Evolutionary conservation across 2,797 vertebrate species (phyloP), one percentile per base, ranked within the genome.

Genomic region (Notolabrus celidotus): DNA sequence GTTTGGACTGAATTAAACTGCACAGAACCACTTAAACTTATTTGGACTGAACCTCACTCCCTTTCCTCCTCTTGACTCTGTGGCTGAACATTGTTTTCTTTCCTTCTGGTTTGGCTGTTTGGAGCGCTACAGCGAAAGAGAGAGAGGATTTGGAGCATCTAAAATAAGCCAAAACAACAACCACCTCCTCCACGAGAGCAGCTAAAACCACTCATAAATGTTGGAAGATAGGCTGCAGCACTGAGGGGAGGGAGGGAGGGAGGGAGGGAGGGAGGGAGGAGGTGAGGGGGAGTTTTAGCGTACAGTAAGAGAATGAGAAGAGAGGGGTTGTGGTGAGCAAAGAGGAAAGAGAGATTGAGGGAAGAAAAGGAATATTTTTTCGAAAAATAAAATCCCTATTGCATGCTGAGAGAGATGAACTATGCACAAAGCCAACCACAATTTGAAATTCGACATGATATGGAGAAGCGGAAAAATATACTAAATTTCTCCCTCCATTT

Each of bases 111-210:
- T 83, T 84, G 74, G 79, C 70, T 67, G 73, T 10, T 25, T 43
- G 47, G 58, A 79, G 45, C 52, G 3, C 64, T 69, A 45, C 65
- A 77, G 74, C 63, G 2, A 68, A 10, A 22, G 43, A 20, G 42
- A 46, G 69, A 72, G 74, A 79, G 77, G 84, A 90, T 85, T 82
- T 55, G 72, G 53, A 80, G 71, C 66, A 69, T 73, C 84, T 86
- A 85, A 91, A 92, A 88, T 89, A 86, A 87, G 82, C 65, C 75
- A 67, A 88, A 90, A 82, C 72, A 88, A 79, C 82, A 75, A 75
- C 70, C 55, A 63, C 84, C 83, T 80, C 80, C 80, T 81, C 77
- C 80, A 82, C 38, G 29, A 85, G 62, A 82, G 73, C 67, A 45
- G 73, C 84, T 78, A 84, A 53, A 87, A 87, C 72, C 83, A 70